These are phyloP conservation scores for Corythoichthys haematopterus DNA, from an alignment of 2,113 vertebrate species.

Conservation along the genomic window DNA sequence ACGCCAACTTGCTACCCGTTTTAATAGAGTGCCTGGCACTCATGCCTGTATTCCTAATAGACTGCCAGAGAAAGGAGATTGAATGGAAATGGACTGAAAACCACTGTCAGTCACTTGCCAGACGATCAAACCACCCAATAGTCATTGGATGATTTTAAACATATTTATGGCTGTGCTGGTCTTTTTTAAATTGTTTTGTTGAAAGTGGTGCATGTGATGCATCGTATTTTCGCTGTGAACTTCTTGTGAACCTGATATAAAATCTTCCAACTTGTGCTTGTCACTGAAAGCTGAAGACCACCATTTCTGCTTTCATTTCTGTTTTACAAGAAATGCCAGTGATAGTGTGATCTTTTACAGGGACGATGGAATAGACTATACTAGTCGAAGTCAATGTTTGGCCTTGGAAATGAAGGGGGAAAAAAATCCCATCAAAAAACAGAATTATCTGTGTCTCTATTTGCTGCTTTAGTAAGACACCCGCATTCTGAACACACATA, in stretches of 20 bases:
- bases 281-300: conserved; percentile 27
- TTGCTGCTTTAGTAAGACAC: too few relatives aligned
- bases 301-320: conserved; percentile 18
- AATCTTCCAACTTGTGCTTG: conserved; percentile 25
- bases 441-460: neutral
- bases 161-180: conserved; percentile 10
- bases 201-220: neutral
- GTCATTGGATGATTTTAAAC: conserved; percentile 12
- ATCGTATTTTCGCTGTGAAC: conserved; percentile 32
- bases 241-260: conserved; percentile 36
- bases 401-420: neutral
- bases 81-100: conserved; percentile 33
- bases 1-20: conserved; percentile 48
- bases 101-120: conserved; percentile 34
- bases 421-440: neutral
- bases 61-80: conserved; percentile 39
- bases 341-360: conserved; percentile 24
- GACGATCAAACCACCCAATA: conserved; percentile 31
- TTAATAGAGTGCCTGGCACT: conserved; percentile 59
- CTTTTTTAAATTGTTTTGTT: conserved; percentile 25
- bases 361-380: conserved; percentile 13
- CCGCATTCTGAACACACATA: too few relatives aligned
- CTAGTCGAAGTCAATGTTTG: conserved; percentile 20
- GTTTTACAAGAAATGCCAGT: conserved; percentile 16
- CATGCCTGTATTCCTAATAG: conserved; percentile 63